A percentile compares a stretch with the other conserved stretches of the same genome.
Evolutionary conservation across 2,113 vertebrate species (phyloP).

Genomic region (Neogale vison): DNA sequence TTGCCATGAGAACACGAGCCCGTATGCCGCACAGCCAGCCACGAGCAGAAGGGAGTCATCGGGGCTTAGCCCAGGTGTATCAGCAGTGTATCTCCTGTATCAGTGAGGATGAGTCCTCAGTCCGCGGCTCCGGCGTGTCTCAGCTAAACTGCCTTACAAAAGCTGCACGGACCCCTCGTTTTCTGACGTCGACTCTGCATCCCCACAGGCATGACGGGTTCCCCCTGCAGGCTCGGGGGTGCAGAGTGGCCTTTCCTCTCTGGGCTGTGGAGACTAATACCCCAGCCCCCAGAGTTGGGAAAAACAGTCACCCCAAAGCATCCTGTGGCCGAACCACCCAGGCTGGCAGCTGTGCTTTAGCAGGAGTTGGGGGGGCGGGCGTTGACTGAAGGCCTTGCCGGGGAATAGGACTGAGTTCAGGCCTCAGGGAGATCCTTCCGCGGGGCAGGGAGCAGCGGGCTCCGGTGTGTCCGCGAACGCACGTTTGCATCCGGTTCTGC

Average conservation of each 20-base stretch:
- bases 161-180: neutral
- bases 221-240: accelerated
- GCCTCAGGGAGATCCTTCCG: neutral
- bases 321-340: neutral
- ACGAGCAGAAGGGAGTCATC: neutral
- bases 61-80: neutral
- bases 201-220: accelerated
- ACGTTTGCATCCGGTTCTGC: accelerated
- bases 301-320: accelerated
- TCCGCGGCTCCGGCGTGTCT: neutral
- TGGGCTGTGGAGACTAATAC: accelerated
- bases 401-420: accelerated
- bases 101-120: neutral
- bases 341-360: accelerated
- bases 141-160: neutral
- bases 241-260: accelerated
- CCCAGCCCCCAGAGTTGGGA: neutral
- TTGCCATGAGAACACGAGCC: neutral
- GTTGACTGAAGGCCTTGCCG: accelerated
- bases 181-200: accelerated
- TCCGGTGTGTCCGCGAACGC: accelerated
- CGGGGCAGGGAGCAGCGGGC: neutral
- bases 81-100: too few relatives aligned
- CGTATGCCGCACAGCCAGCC: accelerated
- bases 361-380: too few relatives aligned